phyloP scores from a whole-genome alignment of 2,113 vertebrate genomes.

The human region DNA sequence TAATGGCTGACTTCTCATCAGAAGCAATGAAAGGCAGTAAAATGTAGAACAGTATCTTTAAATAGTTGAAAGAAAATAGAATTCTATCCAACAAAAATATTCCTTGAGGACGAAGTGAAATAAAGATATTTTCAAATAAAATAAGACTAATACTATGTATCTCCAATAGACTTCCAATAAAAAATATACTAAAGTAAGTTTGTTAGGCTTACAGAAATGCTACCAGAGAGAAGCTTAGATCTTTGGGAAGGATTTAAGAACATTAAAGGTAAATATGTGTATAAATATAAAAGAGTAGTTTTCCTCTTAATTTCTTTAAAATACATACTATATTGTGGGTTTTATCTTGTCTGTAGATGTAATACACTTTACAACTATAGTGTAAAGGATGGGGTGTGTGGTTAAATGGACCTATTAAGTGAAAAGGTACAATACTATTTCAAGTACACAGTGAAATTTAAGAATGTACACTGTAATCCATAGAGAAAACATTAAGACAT shows the following conservation, averaged over 20 bases:
- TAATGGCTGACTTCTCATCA: neutral
- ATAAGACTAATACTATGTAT: neutral
- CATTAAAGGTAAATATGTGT: neutral
- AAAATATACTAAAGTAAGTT: neutral
- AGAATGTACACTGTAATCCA: neutral
- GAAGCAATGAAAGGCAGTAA: neutral
- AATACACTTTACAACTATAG: neutral
- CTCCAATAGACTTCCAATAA: neutral
- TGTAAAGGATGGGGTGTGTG: neutral
- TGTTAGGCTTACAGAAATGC: neutral
- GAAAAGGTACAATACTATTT: neutral
- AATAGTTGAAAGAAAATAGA: neutral
- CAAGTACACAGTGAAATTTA: conserved; percentile 1
- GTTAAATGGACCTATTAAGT: neutral
- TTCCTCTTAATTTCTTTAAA: conserved; percentile 8
- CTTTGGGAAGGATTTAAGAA: neutral
- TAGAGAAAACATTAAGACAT: neutral
- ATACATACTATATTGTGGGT: neutral
- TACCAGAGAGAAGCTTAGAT: neutral
- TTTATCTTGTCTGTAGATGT: neutral
- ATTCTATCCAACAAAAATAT: neutral
- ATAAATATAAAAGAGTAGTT: neutral
- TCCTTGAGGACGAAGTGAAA: neutral
- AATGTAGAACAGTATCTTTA: neutral
- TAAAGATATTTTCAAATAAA: neutral